phyloP scores from a whole-genome alignment of 2,888 invertebrate genomes.

The Aspidapion aeneum region DNA sequence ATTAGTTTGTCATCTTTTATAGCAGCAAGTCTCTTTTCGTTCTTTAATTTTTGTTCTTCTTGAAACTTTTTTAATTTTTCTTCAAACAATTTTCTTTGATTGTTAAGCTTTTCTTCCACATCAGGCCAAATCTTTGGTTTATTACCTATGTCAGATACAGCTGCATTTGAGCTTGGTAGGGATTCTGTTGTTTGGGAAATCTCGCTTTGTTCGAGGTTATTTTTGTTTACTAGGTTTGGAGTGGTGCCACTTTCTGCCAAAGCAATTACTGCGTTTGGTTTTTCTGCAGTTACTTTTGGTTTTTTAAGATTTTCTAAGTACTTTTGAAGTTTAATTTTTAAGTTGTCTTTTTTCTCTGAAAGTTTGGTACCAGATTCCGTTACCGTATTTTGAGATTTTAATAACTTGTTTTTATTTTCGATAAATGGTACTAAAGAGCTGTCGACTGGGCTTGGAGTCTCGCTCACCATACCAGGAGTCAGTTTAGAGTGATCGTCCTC shows the following conservation, averaged over 20 bases:
- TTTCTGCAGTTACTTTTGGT: background rate
- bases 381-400: background rate
- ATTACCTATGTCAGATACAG: no score
- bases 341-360: background rate
- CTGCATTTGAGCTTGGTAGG: no score
- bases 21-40: background rate
- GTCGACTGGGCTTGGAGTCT: no score
- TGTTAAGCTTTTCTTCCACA: no score
- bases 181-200: background rate
- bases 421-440: no score
- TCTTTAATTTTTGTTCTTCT: background rate
- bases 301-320: background rate
- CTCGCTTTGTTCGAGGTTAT: background rate
- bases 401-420: no score
- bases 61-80: conserved; percentile 4
- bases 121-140: no score
- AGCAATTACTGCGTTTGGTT: no score
- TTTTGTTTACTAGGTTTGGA: background rate
- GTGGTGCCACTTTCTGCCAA: no score
- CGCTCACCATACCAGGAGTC: conserved; percentile 13
- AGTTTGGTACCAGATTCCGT: background rate
- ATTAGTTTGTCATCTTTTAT: background rate
- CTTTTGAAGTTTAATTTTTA: background rate
- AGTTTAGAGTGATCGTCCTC: conserved; percentile 17
- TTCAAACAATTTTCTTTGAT: conserved; percentile 1